phyloP scores from a whole-genome alignment of 2,797 vertebrate genomes.

The Triplophysa yarkandensis region DNA sequence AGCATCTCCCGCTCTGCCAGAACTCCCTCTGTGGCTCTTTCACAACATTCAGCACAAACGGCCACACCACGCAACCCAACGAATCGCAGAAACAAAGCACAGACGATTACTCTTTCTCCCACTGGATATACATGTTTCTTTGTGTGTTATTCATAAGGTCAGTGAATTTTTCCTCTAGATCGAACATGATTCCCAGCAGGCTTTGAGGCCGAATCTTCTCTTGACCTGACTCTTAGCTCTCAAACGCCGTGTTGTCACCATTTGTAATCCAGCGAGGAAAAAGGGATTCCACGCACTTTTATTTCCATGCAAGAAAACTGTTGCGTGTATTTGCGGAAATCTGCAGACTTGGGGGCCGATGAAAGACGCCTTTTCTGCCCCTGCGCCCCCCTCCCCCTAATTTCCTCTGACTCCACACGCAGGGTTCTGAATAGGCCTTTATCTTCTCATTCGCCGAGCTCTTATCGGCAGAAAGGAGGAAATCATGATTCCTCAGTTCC shows the following conservation, averaged over 20 bases:
- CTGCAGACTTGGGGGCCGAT: constrained; percentile 59
- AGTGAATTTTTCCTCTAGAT: constrained; percentile 19
- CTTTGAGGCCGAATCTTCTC: constrained; percentile 14
- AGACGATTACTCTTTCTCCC: not conserved
- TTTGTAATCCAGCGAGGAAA: constrained; percentile 56
- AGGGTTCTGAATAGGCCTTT: constrained; percentile 63
- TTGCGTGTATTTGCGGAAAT: constrained; percentile 49
- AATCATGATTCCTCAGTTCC: constrained; percentile 59
- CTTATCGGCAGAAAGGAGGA: constrained; percentile 65
- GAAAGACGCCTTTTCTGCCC: constrained; percentile 61
- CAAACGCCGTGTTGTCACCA: constrained; percentile 21
- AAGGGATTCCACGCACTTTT: constrained; percentile 11
- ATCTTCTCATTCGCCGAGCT: constrained; percentile 66
- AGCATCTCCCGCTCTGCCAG: constrained; percentile 73
- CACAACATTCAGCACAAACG: constrained; percentile 56
- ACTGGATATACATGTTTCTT: constrained; percentile 14
- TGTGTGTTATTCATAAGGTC: not conserved
- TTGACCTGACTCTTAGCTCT: constrained; percentile 21
- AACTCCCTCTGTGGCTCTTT: constrained; percentile 57
- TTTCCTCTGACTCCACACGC: constrained; percentile 59
- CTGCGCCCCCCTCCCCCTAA: constrained; percentile 41
- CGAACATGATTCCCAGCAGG: constrained; percentile 29
- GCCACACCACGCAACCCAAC: constrained; percentile 47
- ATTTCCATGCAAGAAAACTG: constrained; percentile 58
- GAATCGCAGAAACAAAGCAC: not conserved